These are phyloP conservation scores for Sarcophilus harrisii DNA, from an alignment of 2,797 vertebrate species.

Conservation along the genomic window DNA sequence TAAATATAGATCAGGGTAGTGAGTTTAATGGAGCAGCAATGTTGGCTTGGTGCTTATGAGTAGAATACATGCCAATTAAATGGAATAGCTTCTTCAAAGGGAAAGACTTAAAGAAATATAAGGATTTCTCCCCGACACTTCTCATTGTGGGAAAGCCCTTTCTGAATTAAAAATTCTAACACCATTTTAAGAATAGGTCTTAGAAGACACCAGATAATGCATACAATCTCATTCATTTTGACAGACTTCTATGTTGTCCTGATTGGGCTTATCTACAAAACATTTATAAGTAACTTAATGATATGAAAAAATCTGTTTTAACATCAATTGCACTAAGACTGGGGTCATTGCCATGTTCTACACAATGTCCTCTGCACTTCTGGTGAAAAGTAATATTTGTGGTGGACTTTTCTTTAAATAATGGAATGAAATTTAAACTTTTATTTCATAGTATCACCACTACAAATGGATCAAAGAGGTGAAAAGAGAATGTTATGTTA, in stretches of 20 bases:
- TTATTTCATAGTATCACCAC: neutral
- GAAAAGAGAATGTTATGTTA: neutral
- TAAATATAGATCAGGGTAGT: constrained; percentile 70
- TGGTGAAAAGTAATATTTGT: neutral
- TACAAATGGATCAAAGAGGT: neutral
- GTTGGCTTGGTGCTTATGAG: constrained; percentile 40
- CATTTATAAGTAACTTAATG: neutral
- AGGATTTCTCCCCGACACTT: neutral
- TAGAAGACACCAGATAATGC: neutral
- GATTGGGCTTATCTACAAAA: neutral
- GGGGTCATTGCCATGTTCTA: neutral
- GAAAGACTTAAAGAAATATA: constrained; percentile 32
- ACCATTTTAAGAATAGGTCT: neutral
- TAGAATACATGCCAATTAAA: constrained; percentile 35
- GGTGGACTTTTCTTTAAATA: neutral
- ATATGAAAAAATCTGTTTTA: neutral
- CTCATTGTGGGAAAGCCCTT: neutral
- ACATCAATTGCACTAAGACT: neutral
- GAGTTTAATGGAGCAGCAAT: constrained; percentile 50
- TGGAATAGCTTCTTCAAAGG: constrained; percentile 41
- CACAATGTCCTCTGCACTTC: neutral
- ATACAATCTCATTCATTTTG: neutral
- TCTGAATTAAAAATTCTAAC: neutral
- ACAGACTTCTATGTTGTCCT: constrained; percentile 19
- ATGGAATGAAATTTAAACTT: neutral